Base-by-base conservation (phyloP, 2,113 vertebrate genomes). In the Lates calcarifer region DNA sequence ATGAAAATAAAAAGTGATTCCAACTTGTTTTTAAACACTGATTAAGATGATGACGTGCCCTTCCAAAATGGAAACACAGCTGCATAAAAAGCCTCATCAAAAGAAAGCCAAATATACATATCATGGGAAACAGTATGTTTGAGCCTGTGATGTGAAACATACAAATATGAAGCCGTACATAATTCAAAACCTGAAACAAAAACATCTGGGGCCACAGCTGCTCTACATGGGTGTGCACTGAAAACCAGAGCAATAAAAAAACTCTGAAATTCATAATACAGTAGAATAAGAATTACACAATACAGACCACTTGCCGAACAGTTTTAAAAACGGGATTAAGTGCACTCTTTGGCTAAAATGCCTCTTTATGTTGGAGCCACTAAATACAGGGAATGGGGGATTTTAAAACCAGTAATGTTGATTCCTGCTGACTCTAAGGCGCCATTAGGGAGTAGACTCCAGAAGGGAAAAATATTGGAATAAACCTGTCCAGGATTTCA, bases 151-250 rank as follows among this genome's bases (percentile, higher is more conserved):
- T 51, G 55, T 67, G 76, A 89, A 79, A 78, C 79, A 61, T 61
- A 79, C 71, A 55, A 67, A 79, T 71, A 84, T 67, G 49, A 68
- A 78, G 57, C 61, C 65, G 53, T 68, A 31, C 68, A 84, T 78
- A 65, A 88, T 87, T 87, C 70, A 88, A 79, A 89, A 82, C 67
- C 43, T 73, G 65, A 72, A 86, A 78, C 53, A 65, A 88, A 91
- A 89, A 86, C 72, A 88, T 91, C 89, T 90, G 88, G 75, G 43
- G 70, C 64, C 39, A 14, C 79, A 90, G 82, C 74, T 83, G 85
- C 81, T 67, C 58, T 43, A 70, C 70, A 70, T 74, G 55, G 62
- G 79, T 62, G 71, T 75, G 49, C 49, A 51, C 49, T 72, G 45
- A 64, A 74, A 82, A 74, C 9, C 60, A 51, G 53, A 65, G 77